Evolutionary conservation across 2,797 vertebrate species (phyloP).

Genomic region (Myotis planiceps): DNA sequence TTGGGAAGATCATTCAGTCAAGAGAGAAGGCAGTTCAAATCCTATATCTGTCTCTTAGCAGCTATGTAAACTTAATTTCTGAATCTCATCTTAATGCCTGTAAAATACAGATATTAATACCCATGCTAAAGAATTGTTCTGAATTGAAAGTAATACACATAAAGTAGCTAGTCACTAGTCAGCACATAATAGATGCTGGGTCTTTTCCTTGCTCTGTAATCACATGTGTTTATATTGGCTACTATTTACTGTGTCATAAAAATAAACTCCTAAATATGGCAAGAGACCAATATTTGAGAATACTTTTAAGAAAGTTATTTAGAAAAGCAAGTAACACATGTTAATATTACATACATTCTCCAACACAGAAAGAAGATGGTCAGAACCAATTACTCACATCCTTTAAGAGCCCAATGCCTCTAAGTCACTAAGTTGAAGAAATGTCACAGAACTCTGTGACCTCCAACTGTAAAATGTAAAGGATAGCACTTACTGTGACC

Average conservation of each 20-base stretch:
- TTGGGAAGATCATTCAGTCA: not conserved
- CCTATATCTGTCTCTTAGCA: not conserved
- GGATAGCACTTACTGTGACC: not conserved
- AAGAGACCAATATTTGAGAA: not conserved
- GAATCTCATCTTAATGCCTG: not conserved
- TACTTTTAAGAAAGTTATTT: not conserved
- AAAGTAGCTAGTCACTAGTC: not conserved
- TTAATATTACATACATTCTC: not conserved
- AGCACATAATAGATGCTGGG: not conserved
- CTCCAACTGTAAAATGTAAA: not conserved
- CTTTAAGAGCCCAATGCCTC: not conserved
- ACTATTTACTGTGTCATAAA: not conserved
- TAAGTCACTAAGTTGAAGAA: not conserved
- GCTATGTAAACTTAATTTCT: not conserved
- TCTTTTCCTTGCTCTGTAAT: not conserved
- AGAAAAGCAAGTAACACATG: not conserved
- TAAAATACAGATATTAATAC: not conserved
- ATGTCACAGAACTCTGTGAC: constrained; percentile 7
- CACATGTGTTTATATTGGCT: not conserved
- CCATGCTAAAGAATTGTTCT: not conserved
- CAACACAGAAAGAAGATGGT: not conserved
- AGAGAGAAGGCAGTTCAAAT: not conserved
- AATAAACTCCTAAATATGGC: not conserved
- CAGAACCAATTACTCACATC: not conserved
- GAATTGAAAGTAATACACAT: not conserved